phyloP scores from a whole-genome alignment of 2,797 vertebrate species.

The Fringilla coelebs region DNA sequence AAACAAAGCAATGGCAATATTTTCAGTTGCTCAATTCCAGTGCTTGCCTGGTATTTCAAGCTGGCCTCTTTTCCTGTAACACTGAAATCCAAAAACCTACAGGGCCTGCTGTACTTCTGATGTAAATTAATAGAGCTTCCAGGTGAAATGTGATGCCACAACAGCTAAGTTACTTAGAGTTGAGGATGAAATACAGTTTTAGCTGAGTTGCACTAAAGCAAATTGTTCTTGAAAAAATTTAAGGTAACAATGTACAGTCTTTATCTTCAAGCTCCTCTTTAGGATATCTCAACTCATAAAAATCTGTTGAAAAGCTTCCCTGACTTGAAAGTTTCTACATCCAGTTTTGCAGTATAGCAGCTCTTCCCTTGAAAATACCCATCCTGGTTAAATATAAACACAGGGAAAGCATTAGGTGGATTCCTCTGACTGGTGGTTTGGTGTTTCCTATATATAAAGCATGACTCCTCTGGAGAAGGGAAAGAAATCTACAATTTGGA shows the following conservation, averaged over 20 bases:
- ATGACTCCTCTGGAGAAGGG: background rate
- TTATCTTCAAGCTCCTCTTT: background rate
- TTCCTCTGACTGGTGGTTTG: background rate
- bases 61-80: background rate
- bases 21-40: background rate
- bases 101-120: background rate
- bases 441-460: background rate
- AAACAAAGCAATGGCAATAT: background rate
- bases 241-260: background rate
- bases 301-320: background rate
- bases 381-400: background rate
- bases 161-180: background rate
- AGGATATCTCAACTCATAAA: background rate
- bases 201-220: background rate
- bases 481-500: background rate
- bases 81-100: conserved; percentile 3
- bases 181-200: background rate
- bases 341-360: background rate
- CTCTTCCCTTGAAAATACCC: background rate
- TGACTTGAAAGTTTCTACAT: background rate
- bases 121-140: background rate
- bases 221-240: background rate
- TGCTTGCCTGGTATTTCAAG: background rate
- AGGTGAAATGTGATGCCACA: background rate
- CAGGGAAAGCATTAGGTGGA: background rate